These are phyloP conservation scores for Steinernema hermaphroditum DNA, from an alignment of 2,888 invertebrate species.

Conservation along the genomic window DNA sequence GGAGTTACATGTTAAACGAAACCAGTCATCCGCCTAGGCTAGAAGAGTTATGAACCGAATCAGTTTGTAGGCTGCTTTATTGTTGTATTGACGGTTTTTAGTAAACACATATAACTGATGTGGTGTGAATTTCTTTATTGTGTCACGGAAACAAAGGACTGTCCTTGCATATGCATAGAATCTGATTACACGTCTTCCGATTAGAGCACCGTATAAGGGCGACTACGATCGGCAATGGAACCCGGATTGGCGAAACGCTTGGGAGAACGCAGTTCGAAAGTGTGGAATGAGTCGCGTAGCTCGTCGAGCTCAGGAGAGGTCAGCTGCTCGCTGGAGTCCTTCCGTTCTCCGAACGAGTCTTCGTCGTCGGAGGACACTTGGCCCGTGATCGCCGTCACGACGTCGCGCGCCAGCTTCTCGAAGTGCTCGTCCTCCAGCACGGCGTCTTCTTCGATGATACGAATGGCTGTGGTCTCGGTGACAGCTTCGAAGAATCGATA, in stretches of 20 bases:
- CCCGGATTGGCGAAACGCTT: constrained; percentile 23
- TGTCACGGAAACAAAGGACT: not conserved
- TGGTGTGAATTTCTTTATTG: too few species aligned
- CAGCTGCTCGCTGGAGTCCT: constrained; percentile 39
- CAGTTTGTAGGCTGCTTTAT: not conserved
- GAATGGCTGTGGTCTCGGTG: constrained; percentile 57
- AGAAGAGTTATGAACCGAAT: not conserved
- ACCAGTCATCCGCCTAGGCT: constrained; percentile 3
- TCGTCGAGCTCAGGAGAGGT: constrained; percentile 57
- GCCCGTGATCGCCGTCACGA: not conserved
- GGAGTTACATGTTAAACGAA: constrained; percentile 27
- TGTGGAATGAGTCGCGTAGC: constrained; percentile 53
- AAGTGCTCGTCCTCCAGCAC: constrained; percentile 48
- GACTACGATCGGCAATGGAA: constrained; percentile 17
- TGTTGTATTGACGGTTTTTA: not conserved
- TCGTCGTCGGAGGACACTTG: constrained; percentile 23
- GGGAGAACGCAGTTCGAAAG: constrained; percentile 49
- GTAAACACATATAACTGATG: too few species aligned
- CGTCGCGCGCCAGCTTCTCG: constrained; percentile 22
- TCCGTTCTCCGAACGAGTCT: constrained; percentile 1
- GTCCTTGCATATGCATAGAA: constrained; percentile 2
- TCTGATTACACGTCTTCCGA: constrained; percentile 26
- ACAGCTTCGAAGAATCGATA: constrained; percentile 62
- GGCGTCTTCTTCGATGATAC: constrained; percentile 63
- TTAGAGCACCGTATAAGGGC: constrained; percentile 20